These are phyloP conservation scores for Bombus balteatus DNA, from an alignment of 1,140 invertebrate genomes.

Conservation along the genomic window DNA sequence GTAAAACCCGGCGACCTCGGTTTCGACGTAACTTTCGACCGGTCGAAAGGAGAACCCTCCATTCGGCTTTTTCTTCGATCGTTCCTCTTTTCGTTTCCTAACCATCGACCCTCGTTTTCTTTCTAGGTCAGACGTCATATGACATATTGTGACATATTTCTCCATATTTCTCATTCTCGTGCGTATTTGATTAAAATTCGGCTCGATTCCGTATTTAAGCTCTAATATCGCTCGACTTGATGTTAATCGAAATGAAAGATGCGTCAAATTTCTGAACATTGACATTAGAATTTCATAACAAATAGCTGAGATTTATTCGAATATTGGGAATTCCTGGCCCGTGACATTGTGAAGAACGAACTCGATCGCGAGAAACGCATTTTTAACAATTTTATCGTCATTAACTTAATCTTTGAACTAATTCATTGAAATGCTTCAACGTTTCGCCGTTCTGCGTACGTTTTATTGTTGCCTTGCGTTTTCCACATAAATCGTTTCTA, in stretches of 20 bases:
- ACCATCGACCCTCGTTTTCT: background rate
- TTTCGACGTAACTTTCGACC: constrained; percentile 47
- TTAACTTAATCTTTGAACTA: constrained; percentile 2
- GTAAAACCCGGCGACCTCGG: constrained; percentile 53
- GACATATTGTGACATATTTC: background rate
- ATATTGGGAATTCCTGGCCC: background rate
- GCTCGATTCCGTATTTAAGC: background rate
- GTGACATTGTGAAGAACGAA: background rate
- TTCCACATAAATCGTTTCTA: background rate
- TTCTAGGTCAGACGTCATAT: constrained; percentile 1
- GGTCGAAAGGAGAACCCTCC: constrained; percentile 30
- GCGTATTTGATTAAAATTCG: background rate
- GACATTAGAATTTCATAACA: background rate
- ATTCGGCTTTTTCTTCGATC: constrained; percentile 33
- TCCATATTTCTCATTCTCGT: too few relatives aligned
- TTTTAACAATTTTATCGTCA: constrained; percentile 27
- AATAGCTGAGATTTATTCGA: too few relatives aligned
- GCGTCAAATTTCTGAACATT: background rate
- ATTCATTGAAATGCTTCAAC: background rate
- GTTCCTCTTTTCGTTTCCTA: background rate
- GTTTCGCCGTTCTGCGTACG: background rate
- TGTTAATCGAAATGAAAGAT: background rate
- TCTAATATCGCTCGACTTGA: background rate
- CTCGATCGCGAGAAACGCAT: background rate
- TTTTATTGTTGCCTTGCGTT: background rate